These are phyloP conservation scores for Acipenser ruthenus DNA, from an alignment of 2,797 vertebrate genomes.

Conservation along the genomic window DNA sequence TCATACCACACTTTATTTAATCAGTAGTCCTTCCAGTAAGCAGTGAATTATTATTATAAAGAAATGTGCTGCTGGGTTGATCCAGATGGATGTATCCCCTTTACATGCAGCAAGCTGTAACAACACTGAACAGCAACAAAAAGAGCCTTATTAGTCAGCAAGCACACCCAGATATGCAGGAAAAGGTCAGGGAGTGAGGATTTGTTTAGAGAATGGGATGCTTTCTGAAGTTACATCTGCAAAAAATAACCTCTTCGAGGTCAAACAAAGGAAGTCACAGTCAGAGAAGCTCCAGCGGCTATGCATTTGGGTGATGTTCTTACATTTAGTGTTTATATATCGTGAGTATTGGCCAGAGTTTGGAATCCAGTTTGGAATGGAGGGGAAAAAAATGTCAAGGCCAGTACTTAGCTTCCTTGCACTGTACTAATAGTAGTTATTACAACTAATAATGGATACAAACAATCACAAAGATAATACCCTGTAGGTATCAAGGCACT, in stretches of 20 bases:
- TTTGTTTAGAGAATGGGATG: constrained; percentile 19
- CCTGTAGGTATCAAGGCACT: too few species aligned
- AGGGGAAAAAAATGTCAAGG: too few species aligned
- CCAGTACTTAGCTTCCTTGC: too few species aligned
- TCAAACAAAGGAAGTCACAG: constrained; percentile 53
- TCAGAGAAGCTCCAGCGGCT: constrained; percentile 2
- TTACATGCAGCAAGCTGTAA: constrained; percentile 57
- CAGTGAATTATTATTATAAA: constrained; percentile 38
- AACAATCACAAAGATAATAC: background rate
- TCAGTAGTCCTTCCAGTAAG: constrained; percentile 40
- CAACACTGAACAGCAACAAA: constrained; percentile 57
- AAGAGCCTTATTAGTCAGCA: constrained; percentile 50
- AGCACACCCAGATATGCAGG: constrained; percentile 28
- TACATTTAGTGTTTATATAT: background rate
- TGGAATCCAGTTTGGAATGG: too few species aligned
- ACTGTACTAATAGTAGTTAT: too few species aligned
- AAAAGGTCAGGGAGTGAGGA: constrained; percentile 17
- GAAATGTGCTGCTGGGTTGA: constrained; percentile 28
- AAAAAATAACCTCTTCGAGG: constrained; percentile 48
- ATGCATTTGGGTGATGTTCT: background rate
- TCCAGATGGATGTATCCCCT: constrained; percentile 44
- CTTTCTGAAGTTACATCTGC: constrained; percentile 67
- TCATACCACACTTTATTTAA: constrained; percentile 44
- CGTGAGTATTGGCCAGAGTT: too few species aligned
- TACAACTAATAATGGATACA: too few species aligned